A percentile compares a stretch with the other conserved stretches of the same genome.
phyloP scores from a whole-genome alignment of 1,140 invertebrate genomes.

The Bombus balteatus region DNA sequence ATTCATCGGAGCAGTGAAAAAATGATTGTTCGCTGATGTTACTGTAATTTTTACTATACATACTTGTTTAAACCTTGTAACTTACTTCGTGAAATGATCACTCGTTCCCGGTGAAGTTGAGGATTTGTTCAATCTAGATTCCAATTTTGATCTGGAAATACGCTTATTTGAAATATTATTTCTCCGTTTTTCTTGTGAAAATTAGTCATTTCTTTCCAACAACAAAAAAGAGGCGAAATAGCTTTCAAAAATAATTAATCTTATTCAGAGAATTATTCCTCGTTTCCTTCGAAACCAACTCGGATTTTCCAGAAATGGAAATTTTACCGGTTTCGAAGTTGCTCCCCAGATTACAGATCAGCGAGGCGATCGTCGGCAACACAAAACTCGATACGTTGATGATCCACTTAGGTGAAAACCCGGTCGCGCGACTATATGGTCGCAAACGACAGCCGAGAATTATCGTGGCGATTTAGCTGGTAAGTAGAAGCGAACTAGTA shows the following conservation, averaged over 20 bases:
- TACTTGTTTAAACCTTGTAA: no score
- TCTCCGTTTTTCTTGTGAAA: no score
- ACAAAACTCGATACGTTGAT: constrained; percentile 5
- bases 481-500: constrained; percentile 33
- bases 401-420: constrained; percentile 13
- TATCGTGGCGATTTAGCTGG: constrained; percentile 36
- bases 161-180: not conserved
- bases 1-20: no score
- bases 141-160: not conserved
- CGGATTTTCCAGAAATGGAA: not conserved
- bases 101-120: no score
- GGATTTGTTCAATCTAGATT: not conserved
- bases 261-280: no score
- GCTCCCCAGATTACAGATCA: not conserved
- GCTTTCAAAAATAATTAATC: not conserved
- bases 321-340: not conserved
- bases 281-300: no score
- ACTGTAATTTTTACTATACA: not conserved
- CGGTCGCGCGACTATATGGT: not conserved
- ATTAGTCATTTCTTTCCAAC: not conserved
- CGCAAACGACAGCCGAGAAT: constrained; percentile 41
- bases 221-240: not conserved
- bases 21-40: not conserved
- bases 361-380: not conserved
- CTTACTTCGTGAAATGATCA: not conserved